phyloP scores from a whole-genome alignment of 2,113 vertebrate species.

The Anguilla rostrata region DNA sequence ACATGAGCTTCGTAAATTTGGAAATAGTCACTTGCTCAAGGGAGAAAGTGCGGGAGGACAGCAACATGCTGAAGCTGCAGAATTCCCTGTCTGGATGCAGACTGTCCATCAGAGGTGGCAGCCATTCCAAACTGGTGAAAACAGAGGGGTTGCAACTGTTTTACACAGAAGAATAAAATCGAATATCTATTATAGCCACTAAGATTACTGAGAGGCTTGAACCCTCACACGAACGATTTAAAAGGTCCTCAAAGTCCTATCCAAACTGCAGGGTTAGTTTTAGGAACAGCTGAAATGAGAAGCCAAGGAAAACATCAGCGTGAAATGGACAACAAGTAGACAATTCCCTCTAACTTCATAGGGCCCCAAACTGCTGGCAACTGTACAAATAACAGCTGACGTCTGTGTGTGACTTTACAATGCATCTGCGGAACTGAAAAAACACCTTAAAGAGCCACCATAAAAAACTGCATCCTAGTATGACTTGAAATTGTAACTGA shows the following conservation, averaged over 20 bases:
- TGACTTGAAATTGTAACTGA: not conserved
- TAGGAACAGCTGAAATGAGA: not conserved
- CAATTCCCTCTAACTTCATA: not conserved
- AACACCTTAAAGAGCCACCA: not conserved
- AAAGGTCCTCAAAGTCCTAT: not conserved
- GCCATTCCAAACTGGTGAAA: not conserved
- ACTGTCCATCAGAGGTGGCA: not conserved
- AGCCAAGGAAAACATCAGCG: not conserved
- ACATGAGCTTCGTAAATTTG: not conserved
- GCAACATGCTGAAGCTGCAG: not conserved
- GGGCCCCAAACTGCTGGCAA: not conserved
- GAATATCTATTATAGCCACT: too few species aligned
- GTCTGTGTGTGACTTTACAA: not conserved
- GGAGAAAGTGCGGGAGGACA: not conserved
- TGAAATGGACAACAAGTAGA: not conserved
- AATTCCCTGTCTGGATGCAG: not conserved
- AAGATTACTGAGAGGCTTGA: too few species aligned
- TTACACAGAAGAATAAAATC: too few species aligned
- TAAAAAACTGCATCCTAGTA: not conserved
- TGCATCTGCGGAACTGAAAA: not conserved
- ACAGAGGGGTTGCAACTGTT: too few species aligned
- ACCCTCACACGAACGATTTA: not conserved
- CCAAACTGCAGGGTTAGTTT: not conserved
- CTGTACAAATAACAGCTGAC: not conserved
- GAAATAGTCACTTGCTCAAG: not conserved